Percentiles rank a stretch among this genome's conserved stretches.
Conservation (phyloP, 2,888 invertebrate species). For the Nesidiocoris tenuis region DNA sequence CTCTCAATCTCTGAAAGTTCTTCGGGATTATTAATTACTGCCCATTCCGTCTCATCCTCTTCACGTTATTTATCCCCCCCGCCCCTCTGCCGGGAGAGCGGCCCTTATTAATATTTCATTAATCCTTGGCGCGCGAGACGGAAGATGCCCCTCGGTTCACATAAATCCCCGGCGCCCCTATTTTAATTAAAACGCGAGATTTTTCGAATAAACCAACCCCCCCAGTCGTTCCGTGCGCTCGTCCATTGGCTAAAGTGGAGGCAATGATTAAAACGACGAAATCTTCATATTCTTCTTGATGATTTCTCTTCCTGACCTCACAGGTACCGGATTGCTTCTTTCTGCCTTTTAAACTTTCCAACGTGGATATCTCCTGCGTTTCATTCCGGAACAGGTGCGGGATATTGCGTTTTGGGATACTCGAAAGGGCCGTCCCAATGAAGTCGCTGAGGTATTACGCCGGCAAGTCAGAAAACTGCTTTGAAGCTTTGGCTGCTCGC, state of each 20-base stretch:
- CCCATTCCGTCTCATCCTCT: conserved; percentile 13
- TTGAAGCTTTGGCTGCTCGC: too few species aligned
- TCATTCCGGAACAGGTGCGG: too few species aligned
- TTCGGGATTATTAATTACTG: conserved; percentile 33
- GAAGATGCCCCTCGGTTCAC: conserved; percentile 11
- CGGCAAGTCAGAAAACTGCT: too few species aligned
- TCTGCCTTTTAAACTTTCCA: not conserved
- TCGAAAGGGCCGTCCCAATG: too few species aligned
- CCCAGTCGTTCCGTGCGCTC: not conserved
- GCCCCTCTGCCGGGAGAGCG: not conserved
- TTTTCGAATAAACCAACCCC: conserved; percentile 11
- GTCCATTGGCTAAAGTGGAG: not conserved
- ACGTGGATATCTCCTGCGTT: too few species aligned
- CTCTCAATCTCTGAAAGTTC: conserved; percentile 10
- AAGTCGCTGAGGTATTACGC: too few species aligned
- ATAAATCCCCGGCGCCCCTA: conserved; percentile 27
- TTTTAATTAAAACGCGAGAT: conserved; percentile 35
- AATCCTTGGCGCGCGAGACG: conserved; percentile 18
- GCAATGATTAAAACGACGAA: not conserved
- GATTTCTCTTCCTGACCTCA: not conserved
- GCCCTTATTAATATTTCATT: conserved; percentile 37
- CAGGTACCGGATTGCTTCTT: not conserved
- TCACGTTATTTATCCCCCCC: conserved; percentile 4
- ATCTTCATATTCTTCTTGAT: not conserved
- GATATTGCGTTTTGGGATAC: too few species aligned